Base-by-base conservation (phyloP, 2,797 vertebrate genomes). In the Buceros bicornis region DNA sequence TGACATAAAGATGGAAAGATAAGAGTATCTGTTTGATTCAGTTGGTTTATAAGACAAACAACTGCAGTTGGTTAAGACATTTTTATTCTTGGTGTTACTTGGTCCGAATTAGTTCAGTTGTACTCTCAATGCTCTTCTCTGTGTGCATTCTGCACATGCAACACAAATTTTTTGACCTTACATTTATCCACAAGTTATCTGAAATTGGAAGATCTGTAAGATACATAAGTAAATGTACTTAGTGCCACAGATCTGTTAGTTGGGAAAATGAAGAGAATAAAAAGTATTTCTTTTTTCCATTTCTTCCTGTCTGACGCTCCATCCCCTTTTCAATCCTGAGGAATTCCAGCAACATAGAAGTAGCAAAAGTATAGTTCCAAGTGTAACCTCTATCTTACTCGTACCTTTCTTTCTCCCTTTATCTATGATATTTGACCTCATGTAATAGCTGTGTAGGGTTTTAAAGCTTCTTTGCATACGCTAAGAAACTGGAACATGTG, bases 401-500 rank as follows among this genome's bases (percentile, higher is more conserved):
- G 11, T 85, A 35, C 16, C 28, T 64, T 60, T 50, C 24, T 80
- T 87, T 21, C 6, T 92, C 10, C 20, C 7, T 62, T 81, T 20
- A 24, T 31, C 10, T 47, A 5, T 42, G 14, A 40, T 58, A 18
- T 70, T 87, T 89, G 19, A 20, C 6, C 13, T 78, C 22, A 45
- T 7, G 1, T 16, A 25, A 0, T 62, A 43, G 7, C 12, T 65
- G 1, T 35, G 7, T 62, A 57, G 35, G 11, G 12, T 3, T 5
- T 90, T 90, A 82, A 70, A 56, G 14, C 45, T 74, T 69, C 61
- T 73, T 79, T 42, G 20, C 51, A 11, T 61, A 13, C 26, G 6
- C 33, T 22, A 45, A 56, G 72, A 42, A 89, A 40, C 28, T 93
- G 45, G 29, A 61, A 31, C 10, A 54, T 33, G 50, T 79, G 11